These are phyloP conservation scores for Hemicentrotus pulcherrimus DNA, from an alignment of 35 echinoderm and acorn worm genomes.

Conservation along the genomic window DNA sequence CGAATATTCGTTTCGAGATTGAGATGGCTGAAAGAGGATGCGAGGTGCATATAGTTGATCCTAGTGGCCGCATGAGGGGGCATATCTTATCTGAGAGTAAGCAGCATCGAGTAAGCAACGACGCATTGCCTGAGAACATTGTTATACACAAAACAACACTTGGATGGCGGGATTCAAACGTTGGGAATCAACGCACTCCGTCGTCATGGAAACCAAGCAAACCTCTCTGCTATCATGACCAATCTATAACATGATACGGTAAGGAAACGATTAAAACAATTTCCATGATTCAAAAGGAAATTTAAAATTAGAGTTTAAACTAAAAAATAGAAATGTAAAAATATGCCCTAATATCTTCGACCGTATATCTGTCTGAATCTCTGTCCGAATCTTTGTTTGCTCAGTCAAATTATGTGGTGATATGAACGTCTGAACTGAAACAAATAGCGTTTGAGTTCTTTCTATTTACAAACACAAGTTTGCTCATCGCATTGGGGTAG, in stretches of 20 bases:
- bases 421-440: no score
- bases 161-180: constrained; percentile 68
- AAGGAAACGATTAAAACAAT: no score
- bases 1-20: constrained; percentile 55
- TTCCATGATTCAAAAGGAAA: no score
- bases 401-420: no score
- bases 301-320: no score
- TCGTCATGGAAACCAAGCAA: constrained; percentile 63
- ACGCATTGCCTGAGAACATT: background rate
- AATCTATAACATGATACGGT: constrained; percentile 75
- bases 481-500: no score
- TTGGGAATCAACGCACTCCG: constrained; percentile 22
- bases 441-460: no score
- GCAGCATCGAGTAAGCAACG: background rate
- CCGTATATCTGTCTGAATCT: no score
- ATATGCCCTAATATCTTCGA: no score
- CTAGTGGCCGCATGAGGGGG: constrained; percentile 48
- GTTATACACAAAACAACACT: constrained; percentile 66
- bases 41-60: constrained; percentile 86
- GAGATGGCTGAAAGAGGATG: constrained; percentile 72
- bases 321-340: no score
- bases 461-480: no score
- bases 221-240: constrained; percentile 62
- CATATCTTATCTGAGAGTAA: background rate
- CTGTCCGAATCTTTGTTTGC: no score